A percentile compares a stretch with the other conserved stretches of the same genome.
phyloP scores from a whole-genome alignment of 1,140 invertebrate genomes.

The Asbolus verrucosus region DNA sequence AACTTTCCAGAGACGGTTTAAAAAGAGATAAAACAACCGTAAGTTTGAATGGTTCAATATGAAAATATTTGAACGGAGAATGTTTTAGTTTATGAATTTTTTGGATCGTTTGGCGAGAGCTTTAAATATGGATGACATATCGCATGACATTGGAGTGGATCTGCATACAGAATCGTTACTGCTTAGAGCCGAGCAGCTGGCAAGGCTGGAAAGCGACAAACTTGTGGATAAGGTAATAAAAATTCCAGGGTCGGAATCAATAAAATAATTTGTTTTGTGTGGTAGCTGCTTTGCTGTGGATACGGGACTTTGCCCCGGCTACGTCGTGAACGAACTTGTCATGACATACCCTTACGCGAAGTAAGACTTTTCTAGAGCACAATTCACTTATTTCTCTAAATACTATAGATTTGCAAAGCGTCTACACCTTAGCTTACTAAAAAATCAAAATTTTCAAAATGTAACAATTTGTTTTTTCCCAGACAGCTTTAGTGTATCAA shows the following conservation, averaged over 20 bases:
- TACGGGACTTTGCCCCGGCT: constrained; percentile 77
- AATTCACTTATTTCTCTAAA: constrained; percentile 13
- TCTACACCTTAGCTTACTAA: not conserved
- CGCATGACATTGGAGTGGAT: constrained; percentile 81
- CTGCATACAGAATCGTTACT: constrained; percentile 83
- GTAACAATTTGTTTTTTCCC: constrained; percentile 21
- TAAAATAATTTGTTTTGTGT: constrained; percentile 57
- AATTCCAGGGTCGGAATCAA: constrained; percentile 20
- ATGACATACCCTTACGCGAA: constrained; percentile 71
- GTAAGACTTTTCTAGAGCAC: constrained; percentile 57
- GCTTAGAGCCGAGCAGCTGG: constrained; percentile 80
- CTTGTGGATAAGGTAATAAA: constrained; percentile 79
- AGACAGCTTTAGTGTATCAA: constrained; percentile 88
- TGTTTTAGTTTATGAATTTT: constrained; percentile 76
- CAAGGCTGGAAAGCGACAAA: constrained; percentile 81
- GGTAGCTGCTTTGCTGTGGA: constrained; percentile 74
- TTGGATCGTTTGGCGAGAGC: constrained; percentile 78
- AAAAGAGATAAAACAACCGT: constrained; percentile 76
- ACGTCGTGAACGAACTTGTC: constrained; percentile 78
- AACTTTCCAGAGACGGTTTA: constrained; percentile 73
- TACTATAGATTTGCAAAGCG: constrained; percentile 34
- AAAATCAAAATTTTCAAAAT: not conserved
- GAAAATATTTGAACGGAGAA: not conserved
- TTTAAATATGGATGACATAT: constrained; percentile 82
- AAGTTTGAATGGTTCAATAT: constrained; percentile 57